Evolutionary conservation across 2,888 invertebrate species (phyloP).

Genomic region (Cheilosia urbana): DNA sequence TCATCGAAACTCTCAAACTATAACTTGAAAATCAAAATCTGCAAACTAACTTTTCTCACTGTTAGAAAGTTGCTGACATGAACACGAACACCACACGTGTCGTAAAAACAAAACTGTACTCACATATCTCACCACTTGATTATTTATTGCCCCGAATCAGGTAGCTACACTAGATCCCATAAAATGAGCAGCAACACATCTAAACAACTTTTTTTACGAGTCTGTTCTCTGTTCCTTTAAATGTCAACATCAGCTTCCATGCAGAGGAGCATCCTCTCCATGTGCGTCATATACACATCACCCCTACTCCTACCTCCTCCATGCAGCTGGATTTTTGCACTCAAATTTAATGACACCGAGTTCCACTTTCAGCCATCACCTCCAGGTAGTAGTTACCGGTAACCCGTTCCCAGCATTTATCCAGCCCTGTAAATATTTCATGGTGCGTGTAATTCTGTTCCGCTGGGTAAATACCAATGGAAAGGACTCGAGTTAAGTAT

Average conservation of each 20-base stretch:
- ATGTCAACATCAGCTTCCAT: conserved; percentile 10
- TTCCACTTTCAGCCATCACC: background rate
- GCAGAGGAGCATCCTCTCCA: background rate
- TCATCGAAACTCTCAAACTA: no score
- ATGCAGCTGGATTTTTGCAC: conserved; percentile 12
- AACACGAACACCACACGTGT: no score
- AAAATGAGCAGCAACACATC: background rate
- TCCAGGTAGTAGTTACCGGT: background rate
- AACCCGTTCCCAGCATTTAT: background rate
- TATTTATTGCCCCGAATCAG: no score
- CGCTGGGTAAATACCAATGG: conserved; percentile 5
- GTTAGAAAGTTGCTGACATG: no score
- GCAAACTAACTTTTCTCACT: no score
- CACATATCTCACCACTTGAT: no score
- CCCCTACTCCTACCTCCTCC: background rate
- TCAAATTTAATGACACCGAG: conserved; percentile 12
- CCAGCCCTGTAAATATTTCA: conserved; percentile 45
- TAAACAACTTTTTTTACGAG: conserved; percentile 24
- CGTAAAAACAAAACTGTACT: no score
- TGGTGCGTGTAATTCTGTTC: conserved; percentile 32
- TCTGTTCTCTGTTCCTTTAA: conserved; percentile 1
- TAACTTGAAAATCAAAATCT: no score
- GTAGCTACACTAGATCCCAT: background rate
- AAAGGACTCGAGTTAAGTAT: no score
- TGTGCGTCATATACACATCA: background rate